Base-by-base conservation (phyloP, 2,888 invertebrate species). In the Lamellibrachia satsuma region DNA sequence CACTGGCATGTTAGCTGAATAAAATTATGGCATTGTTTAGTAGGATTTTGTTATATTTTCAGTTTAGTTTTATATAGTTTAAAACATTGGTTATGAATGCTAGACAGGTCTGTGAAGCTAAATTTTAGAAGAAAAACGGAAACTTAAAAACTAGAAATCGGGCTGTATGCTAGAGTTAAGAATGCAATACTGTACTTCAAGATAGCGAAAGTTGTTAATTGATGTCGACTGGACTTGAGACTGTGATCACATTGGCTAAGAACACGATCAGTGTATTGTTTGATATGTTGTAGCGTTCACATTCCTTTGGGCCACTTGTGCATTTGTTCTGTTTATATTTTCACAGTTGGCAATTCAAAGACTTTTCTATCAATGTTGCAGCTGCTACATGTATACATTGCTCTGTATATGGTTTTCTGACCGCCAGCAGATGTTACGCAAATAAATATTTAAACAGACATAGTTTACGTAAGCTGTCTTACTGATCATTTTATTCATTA, bases 381-480 rank as follows among this genome's bases (percentile, higher is more conserved):
- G 22, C 75, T 75, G 75, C 75, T 75, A 22, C 15, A 15, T 75
- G 75, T 75, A 75, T 4, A 75, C 75, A 75, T 75, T 75, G 75
- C 75, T 75, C 22, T 75, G 75, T 75, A 75, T 39, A 39, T 15
- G 15, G 75, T 75, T 75, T 75, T 22, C 75, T 6, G 22, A 22
- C 75, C 22, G n/a, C 75, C 75, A 22, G 75, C 15, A 75, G 75
- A 75, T 75, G 75, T 75, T 75, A 75, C 75, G 75, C 75, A 75
- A 75, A 75, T 75, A 75, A 75, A 75, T 75, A 75, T 75, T 75
- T 75, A 75, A 75, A 75, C 75, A 75, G 75, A 75, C 75, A 75
- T 75, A 75, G 75, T 75, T 75, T 75, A 75, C 15, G 75, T 75
- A 75, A 75, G 75, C 75, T 75, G 75, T 75, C n/a, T 75, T 75